These are phyloP conservation scores for Florisuga fusca DNA, from an alignment of 2,797 vertebrate species.

Conservation along the genomic window DNA sequence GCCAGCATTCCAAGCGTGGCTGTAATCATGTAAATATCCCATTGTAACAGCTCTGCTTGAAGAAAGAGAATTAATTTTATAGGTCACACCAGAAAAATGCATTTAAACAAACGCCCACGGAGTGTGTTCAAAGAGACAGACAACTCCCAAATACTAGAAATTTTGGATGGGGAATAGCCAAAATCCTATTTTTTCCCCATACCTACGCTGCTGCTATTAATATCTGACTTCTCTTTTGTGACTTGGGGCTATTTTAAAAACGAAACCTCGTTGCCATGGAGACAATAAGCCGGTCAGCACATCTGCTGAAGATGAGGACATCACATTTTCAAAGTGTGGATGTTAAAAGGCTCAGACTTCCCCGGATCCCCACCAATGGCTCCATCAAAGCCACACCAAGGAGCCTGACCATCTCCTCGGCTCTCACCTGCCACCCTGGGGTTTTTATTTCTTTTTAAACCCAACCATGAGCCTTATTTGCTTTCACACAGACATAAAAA, in stretches of 20 bases:
- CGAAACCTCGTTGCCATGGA: constrained; percentile 78
- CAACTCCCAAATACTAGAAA: neutral
- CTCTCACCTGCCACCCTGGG: neutral
- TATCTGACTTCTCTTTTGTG: constrained; percentile 65
- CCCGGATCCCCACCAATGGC: neutral
- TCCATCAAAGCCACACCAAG: neutral
- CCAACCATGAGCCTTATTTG: fast-evolving
- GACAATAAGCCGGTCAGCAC: constrained; percentile 76
- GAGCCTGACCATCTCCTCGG: too few relatives aligned
- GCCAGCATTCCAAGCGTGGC: neutral
- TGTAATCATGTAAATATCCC: neutral
- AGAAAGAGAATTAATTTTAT: neutral
- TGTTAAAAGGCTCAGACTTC: constrained; percentile 32
- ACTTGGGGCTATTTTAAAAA: constrained; percentile 73
- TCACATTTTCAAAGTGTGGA: constrained; percentile 3
- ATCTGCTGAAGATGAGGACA: constrained; percentile 64
- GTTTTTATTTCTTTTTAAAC: neutral
- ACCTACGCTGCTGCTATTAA: constrained; percentile 70
- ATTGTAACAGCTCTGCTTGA: neutral
- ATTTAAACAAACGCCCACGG: constrained; percentile 22
- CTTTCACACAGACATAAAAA: neutral
- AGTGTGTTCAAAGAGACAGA: neutral
- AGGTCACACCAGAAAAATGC: neutral
- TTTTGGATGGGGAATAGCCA: constrained; percentile 55
- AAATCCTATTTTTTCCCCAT: constrained; percentile 29